These are phyloP conservation scores for Prolemur simus DNA, from an alignment of 2,113 vertebrate species.

Conservation along the genomic window DNA sequence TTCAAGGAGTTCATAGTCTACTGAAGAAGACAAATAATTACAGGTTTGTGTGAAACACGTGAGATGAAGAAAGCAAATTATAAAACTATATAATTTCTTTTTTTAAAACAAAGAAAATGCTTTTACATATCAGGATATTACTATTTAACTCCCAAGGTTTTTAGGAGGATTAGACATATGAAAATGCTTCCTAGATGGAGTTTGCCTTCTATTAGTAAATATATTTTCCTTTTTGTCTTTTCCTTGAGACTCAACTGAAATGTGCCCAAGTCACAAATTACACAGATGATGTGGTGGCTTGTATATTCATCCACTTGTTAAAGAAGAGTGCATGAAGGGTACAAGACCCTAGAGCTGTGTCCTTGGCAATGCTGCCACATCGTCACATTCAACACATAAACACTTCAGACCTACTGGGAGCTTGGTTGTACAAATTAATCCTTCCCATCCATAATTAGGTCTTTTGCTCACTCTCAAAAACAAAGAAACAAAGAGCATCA, in stretches of 20 bases:
- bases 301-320: conserved; percentile 4
- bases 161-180: neutral
- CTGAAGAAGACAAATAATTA: conserved; percentile 20
- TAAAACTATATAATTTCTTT: conserved; percentile 4
- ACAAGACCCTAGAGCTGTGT: neutral
- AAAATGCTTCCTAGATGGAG: neutral
- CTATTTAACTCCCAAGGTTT: neutral
- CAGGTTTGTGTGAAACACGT: neutral
- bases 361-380: neutral
- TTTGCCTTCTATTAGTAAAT: neutral
- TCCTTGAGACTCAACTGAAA: neutral
- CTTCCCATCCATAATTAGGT: neutral
- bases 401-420: neutral
- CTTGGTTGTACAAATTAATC: neutral
- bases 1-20: conserved; percentile 17
- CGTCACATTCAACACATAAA: neutral
- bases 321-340: conserved; percentile 1
- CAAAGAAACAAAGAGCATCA: conserved; percentile 9
- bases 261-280: neutral
- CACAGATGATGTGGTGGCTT: neutral
- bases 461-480: conserved; percentile 29
- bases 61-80: conserved; percentile 36
- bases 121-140: neutral
- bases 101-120: conserved; percentile 38
- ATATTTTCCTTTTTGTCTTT: neutral